phyloP scores from a whole-genome alignment of 1,140 invertebrate species.

The Atta colombica region DNA sequence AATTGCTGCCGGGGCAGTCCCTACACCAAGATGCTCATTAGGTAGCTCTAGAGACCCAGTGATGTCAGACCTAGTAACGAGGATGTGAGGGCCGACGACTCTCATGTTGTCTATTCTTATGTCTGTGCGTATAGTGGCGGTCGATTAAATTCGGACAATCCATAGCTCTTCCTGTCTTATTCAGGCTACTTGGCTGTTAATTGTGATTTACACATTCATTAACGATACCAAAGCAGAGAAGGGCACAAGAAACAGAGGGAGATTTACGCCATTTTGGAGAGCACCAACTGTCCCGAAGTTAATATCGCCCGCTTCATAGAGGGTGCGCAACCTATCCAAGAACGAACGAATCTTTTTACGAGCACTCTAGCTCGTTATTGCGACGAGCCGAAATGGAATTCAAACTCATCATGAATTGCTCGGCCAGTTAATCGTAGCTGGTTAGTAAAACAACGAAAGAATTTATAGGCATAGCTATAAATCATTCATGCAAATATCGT shows the following conservation, averaged over 20 bases:
- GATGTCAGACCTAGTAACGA: conserved; percentile 72
- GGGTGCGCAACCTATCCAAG: conserved; percentile 40
- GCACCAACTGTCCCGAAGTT: conserved; percentile 65
- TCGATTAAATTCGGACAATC: conserved; percentile 66
- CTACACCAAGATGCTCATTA: conserved; percentile 71
- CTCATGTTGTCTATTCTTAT: conserved; percentile 71
- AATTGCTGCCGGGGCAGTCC: conserved; percentile 64
- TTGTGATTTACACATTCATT: conserved; percentile 77
- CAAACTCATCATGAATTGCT: conserved; percentile 50
- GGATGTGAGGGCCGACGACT: conserved; percentile 65
- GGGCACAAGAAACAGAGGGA: conserved; percentile 25
- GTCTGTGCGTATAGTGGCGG: conserved; percentile 63
- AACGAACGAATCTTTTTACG: conserved; percentile 69
- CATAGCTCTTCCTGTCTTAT: conserved; percentile 47
- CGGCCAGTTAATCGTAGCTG: conserved; percentile 40
- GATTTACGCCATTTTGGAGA: conserved; percentile 72
- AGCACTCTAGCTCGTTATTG: conserved; percentile 70
- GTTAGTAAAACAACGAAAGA: conserved; percentile 62
- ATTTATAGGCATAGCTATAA: conserved; percentile 57
- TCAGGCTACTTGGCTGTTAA: conserved; percentile 70
- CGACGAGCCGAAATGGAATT: conserved; percentile 61
- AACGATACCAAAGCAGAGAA: conserved; percentile 63
- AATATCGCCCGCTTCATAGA: conserved; percentile 35
- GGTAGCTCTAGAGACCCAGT: conserved; percentile 61
- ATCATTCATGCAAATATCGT: conserved; percentile 48